phyloP scores from a whole-genome alignment of 2,797 vertebrate genomes.

The Urosaurus nigricauda region DNA sequence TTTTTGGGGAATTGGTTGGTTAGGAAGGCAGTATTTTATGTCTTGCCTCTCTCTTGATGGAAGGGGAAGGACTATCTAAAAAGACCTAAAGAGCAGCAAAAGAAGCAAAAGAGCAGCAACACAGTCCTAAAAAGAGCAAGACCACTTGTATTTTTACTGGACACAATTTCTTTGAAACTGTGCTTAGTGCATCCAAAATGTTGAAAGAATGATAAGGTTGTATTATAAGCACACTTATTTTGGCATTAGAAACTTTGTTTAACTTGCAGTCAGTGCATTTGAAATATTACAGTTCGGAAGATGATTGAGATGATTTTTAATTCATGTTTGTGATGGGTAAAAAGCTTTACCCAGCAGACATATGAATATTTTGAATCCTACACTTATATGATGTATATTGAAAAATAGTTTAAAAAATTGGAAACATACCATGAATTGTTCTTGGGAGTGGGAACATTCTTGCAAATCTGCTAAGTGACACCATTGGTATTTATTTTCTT shows the following conservation, averaged over 20 bases:
- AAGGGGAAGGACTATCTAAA: background rate
- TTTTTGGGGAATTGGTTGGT: no score
- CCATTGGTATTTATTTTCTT: background rate
- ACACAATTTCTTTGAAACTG: background rate
- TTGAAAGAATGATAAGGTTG: no score
- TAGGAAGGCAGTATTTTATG: no score
- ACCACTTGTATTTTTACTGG: background rate
- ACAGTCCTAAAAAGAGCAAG: background rate
- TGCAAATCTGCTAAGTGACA: background rate
- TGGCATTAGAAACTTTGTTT: slow-evolving; percentile 14
- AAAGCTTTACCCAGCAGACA: background rate
- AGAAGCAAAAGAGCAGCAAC: background rate
- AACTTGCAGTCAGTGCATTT: slow-evolving; percentile 38
- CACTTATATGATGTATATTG: slow-evolving; percentile 31
- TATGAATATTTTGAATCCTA: background rate
- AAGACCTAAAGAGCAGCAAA: background rate
- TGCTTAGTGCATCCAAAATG: background rate
- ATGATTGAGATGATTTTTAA: slow-evolving; percentile 50
- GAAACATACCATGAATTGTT: background rate
- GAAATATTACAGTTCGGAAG: slow-evolving; percentile 19
- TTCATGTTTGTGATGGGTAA: slow-evolving; percentile 21
- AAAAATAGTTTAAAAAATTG: slow-evolving; percentile 25
- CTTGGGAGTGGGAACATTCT: background rate
- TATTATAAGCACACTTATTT: slow-evolving; percentile 46
- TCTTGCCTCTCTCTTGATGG: no score